These are phyloP conservation scores for Poeciliopsis gracilis DNA, from an alignment of 2,797 vertebrate species.

Conservation along the genomic window DNA sequence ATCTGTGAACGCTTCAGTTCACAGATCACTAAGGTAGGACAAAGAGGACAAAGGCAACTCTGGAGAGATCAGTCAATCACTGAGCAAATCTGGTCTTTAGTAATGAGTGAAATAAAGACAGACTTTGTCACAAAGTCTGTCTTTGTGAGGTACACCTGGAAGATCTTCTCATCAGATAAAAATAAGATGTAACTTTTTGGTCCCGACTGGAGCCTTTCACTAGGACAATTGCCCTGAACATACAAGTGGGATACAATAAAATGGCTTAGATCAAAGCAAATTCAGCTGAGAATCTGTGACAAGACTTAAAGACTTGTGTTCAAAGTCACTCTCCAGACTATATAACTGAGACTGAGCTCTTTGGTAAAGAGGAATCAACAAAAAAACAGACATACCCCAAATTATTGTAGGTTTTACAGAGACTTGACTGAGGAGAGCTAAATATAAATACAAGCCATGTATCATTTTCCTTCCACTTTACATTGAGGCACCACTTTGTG, in stretches of 20 bases:
- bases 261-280: not conserved
- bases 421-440: not conserved
- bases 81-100: not conserved
- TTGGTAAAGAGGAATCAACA: not conserved
- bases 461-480: slow-evolving; percentile 1
- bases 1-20: not conserved
- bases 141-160: not conserved
- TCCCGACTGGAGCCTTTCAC: not conserved
- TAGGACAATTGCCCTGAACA: not conserved
- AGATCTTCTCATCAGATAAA: not conserved
- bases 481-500: not conserved
- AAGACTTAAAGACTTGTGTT: not conserved
- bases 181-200: not conserved
- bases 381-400: not conserved
- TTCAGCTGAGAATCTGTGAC: not conserved
- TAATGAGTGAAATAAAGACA: not conserved
- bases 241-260: not conserved
- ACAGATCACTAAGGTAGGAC: not conserved
- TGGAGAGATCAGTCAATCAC: not conserved
- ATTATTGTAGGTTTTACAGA: not conserved
- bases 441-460: not conserved
- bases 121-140: not conserved
- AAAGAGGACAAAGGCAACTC: not conserved
- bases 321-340: not conserved
- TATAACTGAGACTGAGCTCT: not conserved